Base-by-base conservation (phyloP, 2,888 invertebrate species). In the Meteorus cinctellus region DNA sequence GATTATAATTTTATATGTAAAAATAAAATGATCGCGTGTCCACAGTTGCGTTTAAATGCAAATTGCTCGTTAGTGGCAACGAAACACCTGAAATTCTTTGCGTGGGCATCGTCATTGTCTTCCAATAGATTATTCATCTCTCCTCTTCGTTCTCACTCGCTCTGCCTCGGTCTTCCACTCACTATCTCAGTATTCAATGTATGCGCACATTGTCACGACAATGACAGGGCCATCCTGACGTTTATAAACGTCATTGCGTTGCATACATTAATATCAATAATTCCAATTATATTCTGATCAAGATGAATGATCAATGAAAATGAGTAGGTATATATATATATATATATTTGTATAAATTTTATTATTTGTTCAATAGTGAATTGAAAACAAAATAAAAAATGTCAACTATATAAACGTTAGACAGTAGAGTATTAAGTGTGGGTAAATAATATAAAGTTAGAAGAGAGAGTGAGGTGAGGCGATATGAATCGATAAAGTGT, bases 121-220 rank as follows among this genome's bases (percentile, higher is more conserved):
- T 62, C 14, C 12, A 83, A 87, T 86, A 84, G 86, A 87, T 87
- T 87, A 88, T 88, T 86, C 85, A 87, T 86, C 81, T 75, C 63
- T 24, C 4, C 41, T 16, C 16, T 48, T 48, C 14, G 10, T 14
- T 45, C 12, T 24, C 24, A 0, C 24, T 24, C 24, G 24, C 24
- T 24, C 24, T 24, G 1, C 24, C 24, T 24, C 24, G 24, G 24
- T 24, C 24, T 1, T 24, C 24, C 24, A 24, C 24, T 24, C n/a
- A 51, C 51, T n/a, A 16, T 51, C 19, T 51, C 16, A n/a, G 19
- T 51, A 1, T 2, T 1, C 19, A 55, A 19, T 55, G 62, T 62
- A 60, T 45, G 31, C 16, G 19, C 41, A 48, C 31, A 63, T 72
- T 29, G 71, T 62, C 71, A 34, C 59, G 34, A 48, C 68, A 60